Evolutionary conservation across 2,797 vertebrate genomes (phyloP).

Genomic region (Cercopithecus hamlyni): DNA sequence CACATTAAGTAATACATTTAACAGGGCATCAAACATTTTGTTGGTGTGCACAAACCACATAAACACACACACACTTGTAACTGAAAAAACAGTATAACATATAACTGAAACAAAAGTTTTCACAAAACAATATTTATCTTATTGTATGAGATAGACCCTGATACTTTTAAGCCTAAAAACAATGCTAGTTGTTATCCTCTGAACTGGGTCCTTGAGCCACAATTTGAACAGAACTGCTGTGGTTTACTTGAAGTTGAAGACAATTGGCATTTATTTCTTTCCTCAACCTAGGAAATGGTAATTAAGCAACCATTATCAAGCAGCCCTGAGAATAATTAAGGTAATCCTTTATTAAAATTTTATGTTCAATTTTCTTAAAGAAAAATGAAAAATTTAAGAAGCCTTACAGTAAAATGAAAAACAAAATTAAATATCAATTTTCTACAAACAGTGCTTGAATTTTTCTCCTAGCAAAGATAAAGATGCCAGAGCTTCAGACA

Average conservation of each 20-base stretch:
- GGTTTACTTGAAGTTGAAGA: not conserved
- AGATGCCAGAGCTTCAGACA: accelerated
- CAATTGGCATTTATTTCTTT: not conserved
- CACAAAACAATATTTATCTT: not conserved
- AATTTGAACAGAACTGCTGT: not conserved
- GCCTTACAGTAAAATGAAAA: not conserved
- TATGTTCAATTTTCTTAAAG: not conserved
- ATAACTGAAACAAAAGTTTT: not conserved
- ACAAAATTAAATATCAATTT: not conserved
- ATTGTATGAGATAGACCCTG: not conserved
- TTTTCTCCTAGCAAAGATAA: not conserved
- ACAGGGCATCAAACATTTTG: not conserved
- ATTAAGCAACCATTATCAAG: not conserved
- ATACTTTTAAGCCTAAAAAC: not conserved
- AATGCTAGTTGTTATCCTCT: not conserved
- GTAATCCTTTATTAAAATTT: not conserved
- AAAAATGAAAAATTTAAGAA: not conserved
- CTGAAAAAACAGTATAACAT: not conserved
- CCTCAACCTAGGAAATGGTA: not conserved
- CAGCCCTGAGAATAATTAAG: not conserved
- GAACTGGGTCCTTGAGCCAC: not conserved
- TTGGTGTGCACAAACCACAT: not conserved
- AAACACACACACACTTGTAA: not conserved
- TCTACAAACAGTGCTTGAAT: not conserved
- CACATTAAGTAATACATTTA: not conserved